Evolutionary conservation across 2,797 vertebrate species (phyloP).

Genomic region (Rhabdomys pumilio): DNA sequence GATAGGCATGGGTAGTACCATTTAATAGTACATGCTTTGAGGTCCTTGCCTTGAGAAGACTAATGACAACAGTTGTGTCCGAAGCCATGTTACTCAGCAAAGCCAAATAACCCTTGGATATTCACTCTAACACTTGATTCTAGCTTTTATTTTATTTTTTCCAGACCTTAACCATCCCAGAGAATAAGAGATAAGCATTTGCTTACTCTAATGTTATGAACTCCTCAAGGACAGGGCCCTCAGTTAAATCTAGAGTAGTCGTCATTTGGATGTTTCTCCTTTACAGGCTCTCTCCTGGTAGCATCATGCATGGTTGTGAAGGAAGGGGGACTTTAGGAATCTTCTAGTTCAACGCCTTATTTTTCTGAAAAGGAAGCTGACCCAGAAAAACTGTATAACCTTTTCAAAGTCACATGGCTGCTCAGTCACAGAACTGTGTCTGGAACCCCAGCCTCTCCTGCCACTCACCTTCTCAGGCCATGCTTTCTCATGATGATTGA

Average conservation of each 20-base stretch:
- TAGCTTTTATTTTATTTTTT: not conserved
- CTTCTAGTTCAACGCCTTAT: not conserved
- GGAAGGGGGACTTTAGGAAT: not conserved
- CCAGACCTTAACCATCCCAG: not conserved
- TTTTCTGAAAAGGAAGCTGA: conserved; percentile 32
- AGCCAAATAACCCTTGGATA: not conserved
- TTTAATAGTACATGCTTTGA: not conserved
- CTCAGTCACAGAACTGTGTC: not conserved
- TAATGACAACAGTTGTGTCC: not conserved
- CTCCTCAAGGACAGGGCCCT: not conserved
- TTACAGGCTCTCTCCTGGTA: not conserved
- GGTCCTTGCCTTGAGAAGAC: not conserved
- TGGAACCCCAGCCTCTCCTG: not conserved
- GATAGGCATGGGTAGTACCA: not conserved
- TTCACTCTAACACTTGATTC: not conserved
- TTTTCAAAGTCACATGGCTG: conserved; percentile 63
- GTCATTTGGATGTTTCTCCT: not conserved
- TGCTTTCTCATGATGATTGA: conserved; percentile 52
- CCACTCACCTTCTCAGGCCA: not conserved
- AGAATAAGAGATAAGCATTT: not conserved
- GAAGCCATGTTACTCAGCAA: not conserved
- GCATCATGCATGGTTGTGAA: not conserved
- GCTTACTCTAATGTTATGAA: not conserved
- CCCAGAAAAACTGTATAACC: conserved; percentile 7
- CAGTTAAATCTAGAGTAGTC: not conserved